These are phyloP conservation scores for Chelon labrosus DNA, from an alignment of 2,797 vertebrate genomes.

Conservation along the genomic window DNA sequence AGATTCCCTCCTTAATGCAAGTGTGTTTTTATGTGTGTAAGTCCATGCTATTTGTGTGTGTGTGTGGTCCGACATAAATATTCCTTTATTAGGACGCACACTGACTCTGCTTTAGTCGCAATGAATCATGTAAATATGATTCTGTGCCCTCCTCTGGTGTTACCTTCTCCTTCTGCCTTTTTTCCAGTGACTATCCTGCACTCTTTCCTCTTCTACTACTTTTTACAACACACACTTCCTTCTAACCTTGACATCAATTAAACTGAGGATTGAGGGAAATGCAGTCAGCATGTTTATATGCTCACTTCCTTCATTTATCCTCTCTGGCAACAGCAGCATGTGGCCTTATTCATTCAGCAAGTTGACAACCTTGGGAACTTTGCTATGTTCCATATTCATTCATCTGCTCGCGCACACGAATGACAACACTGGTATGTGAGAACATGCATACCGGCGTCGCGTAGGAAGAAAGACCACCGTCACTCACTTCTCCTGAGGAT, in stretches of 20 bases:
- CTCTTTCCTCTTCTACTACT: not conserved
- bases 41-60: constrained; percentile 25
- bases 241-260: constrained; percentile 3
- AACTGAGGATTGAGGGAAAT: constrained; percentile 20
- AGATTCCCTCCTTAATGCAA: constrained; percentile 26
- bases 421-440: constrained; percentile 56
- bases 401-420: constrained; percentile 26
- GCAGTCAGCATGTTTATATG: not conserved
- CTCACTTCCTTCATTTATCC: constrained; percentile 21
- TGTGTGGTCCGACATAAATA: constrained; percentile 61
- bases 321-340: not conserved
- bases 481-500: constrained; percentile 55
- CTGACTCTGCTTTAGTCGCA: constrained; percentile 30
- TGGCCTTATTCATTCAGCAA: constrained; percentile 25
- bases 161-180: constrained; percentile 2
- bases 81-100: constrained; percentile 32
- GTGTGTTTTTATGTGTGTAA: constrained; percentile 28
- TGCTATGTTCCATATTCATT: constrained; percentile 32
- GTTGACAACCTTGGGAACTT: constrained; percentile 63
- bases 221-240: not conserved
- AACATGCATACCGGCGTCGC: constrained; percentile 46
- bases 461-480: constrained; percentile 61
- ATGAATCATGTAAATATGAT: constrained; percentile 36
- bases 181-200: too few relatives aligned
- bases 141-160: constrained; percentile 23